Percentiles rank a stretch among this genome's conserved stretches.
These are phyloP conservation scores for Brachypterus glaber DNA, from an alignment of 2,888 invertebrate species.

Conservation along the genomic window DNA sequence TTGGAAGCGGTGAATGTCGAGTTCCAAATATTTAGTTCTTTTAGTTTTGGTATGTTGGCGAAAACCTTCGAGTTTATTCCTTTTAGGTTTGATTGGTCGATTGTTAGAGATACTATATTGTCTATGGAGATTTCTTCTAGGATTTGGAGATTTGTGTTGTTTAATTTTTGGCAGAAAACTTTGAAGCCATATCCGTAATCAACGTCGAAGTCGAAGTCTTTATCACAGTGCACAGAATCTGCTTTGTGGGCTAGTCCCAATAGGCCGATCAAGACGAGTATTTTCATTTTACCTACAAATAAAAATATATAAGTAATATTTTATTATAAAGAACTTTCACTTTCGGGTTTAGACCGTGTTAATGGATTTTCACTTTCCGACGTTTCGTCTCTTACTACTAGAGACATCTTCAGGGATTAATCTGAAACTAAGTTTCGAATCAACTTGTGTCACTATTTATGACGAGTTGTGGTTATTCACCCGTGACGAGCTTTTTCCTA, in stretches of 20 bases:
- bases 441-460: too few relatives aligned
- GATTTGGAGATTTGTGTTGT: slow-evolving; percentile 21
- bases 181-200: slow-evolving; percentile 34
- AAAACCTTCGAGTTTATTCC: slow-evolving; percentile 25
- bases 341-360: too few relatives aligned
- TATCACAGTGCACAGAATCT: slow-evolving; percentile 27
- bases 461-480: too few relatives aligned
- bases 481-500: too few relatives aligned
- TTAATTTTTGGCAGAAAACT: slow-evolving; percentile 29
- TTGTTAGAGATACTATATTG: slow-evolving; percentile 32
- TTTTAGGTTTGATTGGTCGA: slow-evolving; percentile 29
- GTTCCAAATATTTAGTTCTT: slow-evolving; percentile 27
- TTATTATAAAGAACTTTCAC: not conserved
- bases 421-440: too few relatives aligned
- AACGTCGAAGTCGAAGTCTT: slow-evolving; percentile 33
- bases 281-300: slow-evolving; percentile 20
- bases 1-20: slow-evolving; percentile 22
- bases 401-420: too few relatives aligned
- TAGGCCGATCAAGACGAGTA: slow-evolving; percentile 8
- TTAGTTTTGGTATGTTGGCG: slow-evolving; percentile 29
- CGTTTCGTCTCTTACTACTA: too few relatives aligned
- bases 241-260: slow-evolving; percentile 16
- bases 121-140: slow-evolving; percentile 30
- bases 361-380: too few relatives aligned
- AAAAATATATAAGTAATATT: not conserved